A percentile compares a stretch with the other conserved stretches of the same genome.
Evolutionary conservation across 35 echinoderm and acorn worm species (phyloP).

Genomic region (Strongylocentrotus purpuratus): DNA sequence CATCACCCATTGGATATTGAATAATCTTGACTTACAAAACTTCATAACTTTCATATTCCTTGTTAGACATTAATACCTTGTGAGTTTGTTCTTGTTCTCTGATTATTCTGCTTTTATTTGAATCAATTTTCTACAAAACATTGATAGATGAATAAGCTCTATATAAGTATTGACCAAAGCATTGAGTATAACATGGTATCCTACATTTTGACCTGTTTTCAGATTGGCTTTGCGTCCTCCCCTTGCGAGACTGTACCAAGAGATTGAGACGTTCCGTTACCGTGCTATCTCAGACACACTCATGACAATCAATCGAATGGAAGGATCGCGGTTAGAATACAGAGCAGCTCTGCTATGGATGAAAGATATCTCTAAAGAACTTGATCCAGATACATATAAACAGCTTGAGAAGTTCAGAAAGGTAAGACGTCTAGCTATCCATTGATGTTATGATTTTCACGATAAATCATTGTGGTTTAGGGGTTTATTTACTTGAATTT

Average conservation of each 20-base stretch:
- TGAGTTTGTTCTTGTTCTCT: too few species aligned
- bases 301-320: conserved; percentile 99
- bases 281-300: conserved; percentile 98
- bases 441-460: neutral
- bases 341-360: conserved; percentile 93
- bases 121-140: too few species aligned
- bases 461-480: neutral
- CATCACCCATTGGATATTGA: too few species aligned
- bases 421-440: conserved; percentile 49
- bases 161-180: too few species aligned
- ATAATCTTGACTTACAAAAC: too few species aligned
- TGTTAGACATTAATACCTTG: too few species aligned
- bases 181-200: neutral
- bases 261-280: conserved; percentile 98
- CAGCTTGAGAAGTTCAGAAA: conserved; percentile 99
- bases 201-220: conserved; percentile 19
- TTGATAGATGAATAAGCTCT: too few species aligned
- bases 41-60: too few species aligned
- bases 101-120: too few species aligned
- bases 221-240: conserved; percentile 84
- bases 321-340: conserved; percentile 79
- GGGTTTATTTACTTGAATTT: too few species aligned
- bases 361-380: conserved; percentile 97
- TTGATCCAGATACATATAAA: conserved; percentile 98
- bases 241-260: conserved; percentile 88